Base-by-base conservation (phyloP, 2,888 invertebrate species). In the Micoletzkya japonica region DNA sequence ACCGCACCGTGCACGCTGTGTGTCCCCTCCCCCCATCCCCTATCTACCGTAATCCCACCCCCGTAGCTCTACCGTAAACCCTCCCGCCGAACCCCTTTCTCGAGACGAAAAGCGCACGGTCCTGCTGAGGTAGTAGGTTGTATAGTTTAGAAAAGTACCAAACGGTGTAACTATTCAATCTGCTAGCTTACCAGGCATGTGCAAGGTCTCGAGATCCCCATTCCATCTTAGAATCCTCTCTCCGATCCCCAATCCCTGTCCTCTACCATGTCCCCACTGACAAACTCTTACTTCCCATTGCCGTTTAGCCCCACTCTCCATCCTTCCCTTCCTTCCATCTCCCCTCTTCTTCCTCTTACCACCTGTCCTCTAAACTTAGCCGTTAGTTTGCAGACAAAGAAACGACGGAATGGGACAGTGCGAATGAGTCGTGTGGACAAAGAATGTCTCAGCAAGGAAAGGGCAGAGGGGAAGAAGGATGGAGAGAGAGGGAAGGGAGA, bases 111-210 rank as follows among this genome's bases (percentile, higher is more conserved):
- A 36, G 26, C 20, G 30, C 49, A 57, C 49, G 37, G 56, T 60
- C 86, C 81, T 90, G 91, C 89, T 93, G 94, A 94, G 93, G 93
- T 94, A 94, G 94, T 93, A 93, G 93, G 93, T 93, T 93, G 93
- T 94, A 93, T 93, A 93, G 93, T 93, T 92, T 90, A 91, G 92
- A 90, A 92, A 91, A 92, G 92, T 92, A 92, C 87, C 91, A 90
- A 87, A 88, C 89, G 90, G 91, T 91, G 91, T 91, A 91, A 93
- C 93, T 93, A 92, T 93, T 92, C 92, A 93, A 91, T 92, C 92
- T 93, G 92, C 93, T 94, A 93, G 93, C 93, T 93, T 93, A 92
- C 92, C 93, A 89, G 81, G 56, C 26, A 24, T 26, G 26, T 26
- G 56, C 24, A 14, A 10, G 24, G 14, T 10, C 10, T 10, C 10